Percentiles rank a stretch among this genome's conserved stretches.
Evolutionary conservation across 2,113 vertebrate species (phyloP).

Genomic region (Leptosomus discolor): DNA sequence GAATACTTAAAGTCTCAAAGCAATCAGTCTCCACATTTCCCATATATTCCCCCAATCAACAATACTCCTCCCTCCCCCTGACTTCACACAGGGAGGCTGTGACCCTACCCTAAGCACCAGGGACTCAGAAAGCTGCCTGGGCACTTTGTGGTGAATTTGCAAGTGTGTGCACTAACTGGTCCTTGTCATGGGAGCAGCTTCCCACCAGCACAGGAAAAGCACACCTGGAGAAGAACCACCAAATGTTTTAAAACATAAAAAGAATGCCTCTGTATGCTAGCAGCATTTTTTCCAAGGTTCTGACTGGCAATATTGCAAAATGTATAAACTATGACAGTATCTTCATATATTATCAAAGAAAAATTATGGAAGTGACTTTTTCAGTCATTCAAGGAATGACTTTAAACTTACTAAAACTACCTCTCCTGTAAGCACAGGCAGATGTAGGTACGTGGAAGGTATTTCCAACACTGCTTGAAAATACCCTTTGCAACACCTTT

Average conservation of each 20-base stretch:
- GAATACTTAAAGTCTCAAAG: neutral
- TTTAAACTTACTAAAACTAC: neutral
- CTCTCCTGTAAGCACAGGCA: neutral
- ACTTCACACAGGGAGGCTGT: neutral
- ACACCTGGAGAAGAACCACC: neutral
- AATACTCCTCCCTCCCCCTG: neutral
- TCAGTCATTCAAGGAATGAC: neutral
- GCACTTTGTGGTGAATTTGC: accelerated
- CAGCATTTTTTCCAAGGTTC: neutral
- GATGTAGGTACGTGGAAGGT: neutral
- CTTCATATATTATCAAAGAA: neutral
- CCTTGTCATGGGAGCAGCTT: neutral
- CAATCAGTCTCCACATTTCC: neutral
- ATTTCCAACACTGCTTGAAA: neutral
- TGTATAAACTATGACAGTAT: accelerated
- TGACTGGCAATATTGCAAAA: neutral
- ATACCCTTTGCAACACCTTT: neutral
- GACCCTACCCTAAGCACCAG: accelerated
- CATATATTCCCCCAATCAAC: neutral
- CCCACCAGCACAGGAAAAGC: neutral
- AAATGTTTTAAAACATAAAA: neutral
- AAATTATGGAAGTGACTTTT: neutral
- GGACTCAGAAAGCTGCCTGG: neutral
- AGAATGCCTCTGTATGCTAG: neutral
- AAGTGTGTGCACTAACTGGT: neutral